Evolutionary conservation across 2,888 invertebrate genomes (phyloP).

Genomic region (Glaucopsyche alexis): DNA sequence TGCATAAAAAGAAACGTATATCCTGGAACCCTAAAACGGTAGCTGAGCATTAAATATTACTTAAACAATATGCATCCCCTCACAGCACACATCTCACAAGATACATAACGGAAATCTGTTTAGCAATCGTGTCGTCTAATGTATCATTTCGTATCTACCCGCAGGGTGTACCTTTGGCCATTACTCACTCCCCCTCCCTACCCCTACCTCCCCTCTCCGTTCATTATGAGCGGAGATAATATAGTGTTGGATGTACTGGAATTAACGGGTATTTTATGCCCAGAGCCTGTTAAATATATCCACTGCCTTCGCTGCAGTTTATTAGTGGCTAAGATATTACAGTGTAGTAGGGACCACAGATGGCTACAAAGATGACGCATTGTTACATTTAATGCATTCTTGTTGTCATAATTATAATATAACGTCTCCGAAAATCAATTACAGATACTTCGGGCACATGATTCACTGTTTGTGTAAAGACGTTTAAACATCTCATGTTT

Average conservation of each 20-base stretch:
- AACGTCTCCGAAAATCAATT: too few relatives aligned
- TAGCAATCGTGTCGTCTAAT: not conserved
- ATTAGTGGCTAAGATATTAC: too few relatives aligned
- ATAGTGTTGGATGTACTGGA: constrained; percentile 2
- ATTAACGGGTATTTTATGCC: constrained; percentile 16
- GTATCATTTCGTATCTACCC: not conserved
- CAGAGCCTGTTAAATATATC: not conserved
- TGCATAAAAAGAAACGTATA: too few relatives aligned
- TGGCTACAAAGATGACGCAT: not conserved
- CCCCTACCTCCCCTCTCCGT: too few relatives aligned
- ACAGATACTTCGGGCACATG: too few relatives aligned
- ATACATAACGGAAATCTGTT: not conserved
- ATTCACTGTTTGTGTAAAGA: too few relatives aligned
- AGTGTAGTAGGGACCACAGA: not conserved
- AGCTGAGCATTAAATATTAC: not conserved
- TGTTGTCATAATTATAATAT: too few relatives aligned
- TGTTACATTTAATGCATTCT: not conserved
- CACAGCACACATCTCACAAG: too few relatives aligned
- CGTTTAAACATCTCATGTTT: too few relatives aligned
- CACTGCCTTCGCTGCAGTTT: not conserved
- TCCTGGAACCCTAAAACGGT: too few relatives aligned
- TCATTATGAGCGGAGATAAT: constrained; percentile 15
- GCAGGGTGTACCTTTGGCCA: not conserved
- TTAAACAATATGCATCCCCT: not conserved
- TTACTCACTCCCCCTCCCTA: not conserved